Base-by-base conservation (phyloP, 2,888 invertebrate genomes). In the Stegana nigrithorax region DNA sequence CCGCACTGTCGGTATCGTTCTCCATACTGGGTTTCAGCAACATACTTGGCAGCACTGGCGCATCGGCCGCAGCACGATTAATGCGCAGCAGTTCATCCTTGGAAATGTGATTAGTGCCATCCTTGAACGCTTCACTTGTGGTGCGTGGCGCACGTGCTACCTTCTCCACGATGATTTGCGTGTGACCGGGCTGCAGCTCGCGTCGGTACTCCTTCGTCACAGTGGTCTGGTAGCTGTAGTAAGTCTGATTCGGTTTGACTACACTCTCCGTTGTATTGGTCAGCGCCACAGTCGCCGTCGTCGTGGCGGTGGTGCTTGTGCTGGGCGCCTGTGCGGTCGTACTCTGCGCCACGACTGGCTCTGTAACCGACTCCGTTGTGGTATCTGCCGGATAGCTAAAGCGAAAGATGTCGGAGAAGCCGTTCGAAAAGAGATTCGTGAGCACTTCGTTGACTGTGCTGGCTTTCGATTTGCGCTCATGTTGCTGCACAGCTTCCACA, bases 81-180 rank as follows among this genome's bases (percentile, higher is more conserved):
- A 91, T 91, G 73, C 87, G 88, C 8, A 90, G 71, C 7, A 91
- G 87, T 80, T 91, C 91, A 73, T 90, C 88, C 65, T 89, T 89
- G 0, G 89, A 87, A 64, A 91, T 88, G 8, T 90, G 82, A 79
- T 90, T 88, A 8, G 73, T 80, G 63, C 79, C 78, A 42, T 82
- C 76, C 5, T 64, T 88, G 42, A 90, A 81, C 72, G 86, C 88
- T 3, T 87, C 86, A 42, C 87, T 86, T 1, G 87, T 86, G 32
- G 81, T 80, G 42, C 62, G 55, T 7, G 67, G 74, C 10, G 53
- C 56, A 60, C 63, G 71, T 14, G 70, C 67, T 8, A 80, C 59
- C 59, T 78, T 73, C 47, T 81, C 77, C 14, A 82, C 82, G 2
- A 82, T 78, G 42, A 82, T 82, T 55, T 83, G 72, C 0, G 80